Evolutionary conservation across 2,797 vertebrate genomes (phyloP), one percentile per base, ranked within the genome.

Genomic region (Paedocypris micromegethes): DNA sequence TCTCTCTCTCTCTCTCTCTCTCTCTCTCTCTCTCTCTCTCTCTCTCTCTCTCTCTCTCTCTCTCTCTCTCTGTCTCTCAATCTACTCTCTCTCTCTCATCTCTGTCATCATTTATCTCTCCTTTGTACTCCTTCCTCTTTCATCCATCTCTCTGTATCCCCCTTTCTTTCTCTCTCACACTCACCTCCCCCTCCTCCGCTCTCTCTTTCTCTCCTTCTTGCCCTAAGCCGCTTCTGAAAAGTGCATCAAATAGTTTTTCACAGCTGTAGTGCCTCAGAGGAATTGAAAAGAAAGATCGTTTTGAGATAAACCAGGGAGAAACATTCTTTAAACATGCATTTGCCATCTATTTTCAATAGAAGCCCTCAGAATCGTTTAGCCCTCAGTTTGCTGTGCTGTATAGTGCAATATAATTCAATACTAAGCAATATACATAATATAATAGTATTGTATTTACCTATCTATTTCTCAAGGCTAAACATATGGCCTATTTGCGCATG

Each of bases 201-300:
- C 23, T 50, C 9, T 50, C 49, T 50, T n/a, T 50, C 58, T 49
- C 46, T 4, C 6, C 46, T 45, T 65, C 46, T 55, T 2, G 23
- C 43, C 58, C 50, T 9, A 60, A 68, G 54, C 66, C 44, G 37
- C 50, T 61, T 69, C 62, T 69, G 67, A 45, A 69, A 61, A 60
- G 58, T 61, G 44, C 55, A 62, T 47, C 50, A 61, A 69, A 69
- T 55, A 55, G 67, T 62, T 70, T 63, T 70, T 63, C 67, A 70
- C 67, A 70, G 58, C 59, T 70, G 67, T 55, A 63, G 40, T 51
- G 67, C 59, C 56, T 70, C 58, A 62, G 55, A 69, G 58, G 51
- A 62, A 8, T 61, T 44, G 45, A 70, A 62, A 70, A 44, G 59
- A 56, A 48, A 62, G 67, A 70, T 70, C 59, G 41, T 43, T 63